Conservation (phyloP, 2,113 vertebrate species). For the Eleginops maclovinus region DNA sequence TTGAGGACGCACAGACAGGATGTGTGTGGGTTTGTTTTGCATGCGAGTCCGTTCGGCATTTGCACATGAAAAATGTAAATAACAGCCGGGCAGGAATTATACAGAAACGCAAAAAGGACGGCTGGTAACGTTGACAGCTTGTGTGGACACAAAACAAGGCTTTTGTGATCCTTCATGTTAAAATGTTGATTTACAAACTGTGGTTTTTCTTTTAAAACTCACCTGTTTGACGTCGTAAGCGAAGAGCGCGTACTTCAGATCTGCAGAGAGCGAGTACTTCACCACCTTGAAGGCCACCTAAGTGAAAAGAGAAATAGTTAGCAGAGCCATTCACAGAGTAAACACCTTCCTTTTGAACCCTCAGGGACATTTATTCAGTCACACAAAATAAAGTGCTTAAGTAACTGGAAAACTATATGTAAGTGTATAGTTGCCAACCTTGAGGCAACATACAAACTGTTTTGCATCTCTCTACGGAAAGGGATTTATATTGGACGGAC, state of each 20-base stretch:
- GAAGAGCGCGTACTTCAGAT: constrained; percentile 93
- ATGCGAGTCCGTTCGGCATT: constrained; percentile 1
- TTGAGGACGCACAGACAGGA: background rate
- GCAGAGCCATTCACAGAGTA: background rate
- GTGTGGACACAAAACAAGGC: background rate
- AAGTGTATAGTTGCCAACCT: background rate
- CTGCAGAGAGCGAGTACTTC: constrained; percentile 93
- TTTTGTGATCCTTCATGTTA: background rate
- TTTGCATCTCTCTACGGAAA: background rate
- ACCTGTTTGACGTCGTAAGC: constrained; percentile 96
- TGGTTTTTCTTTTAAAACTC: constrained; percentile 55
- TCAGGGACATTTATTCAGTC: background rate
- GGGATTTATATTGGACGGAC: background rate
- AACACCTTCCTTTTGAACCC: background rate
- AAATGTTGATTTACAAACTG: background rate
- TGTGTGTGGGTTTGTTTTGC: constrained; percentile 12
- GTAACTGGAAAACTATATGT: background rate
- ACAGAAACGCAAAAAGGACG: constrained; percentile 5
- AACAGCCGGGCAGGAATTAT: constrained; percentile 28
- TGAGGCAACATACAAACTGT: too few relatives aligned
- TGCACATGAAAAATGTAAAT: constrained; percentile 26
- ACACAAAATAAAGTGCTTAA: too few relatives aligned
- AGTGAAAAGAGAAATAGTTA: background rate
- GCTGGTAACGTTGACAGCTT: background rate
- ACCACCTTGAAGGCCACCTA: constrained; percentile 95